Evolutionary conservation across 2,113 vertebrate genomes (phyloP).

Genomic region (Myocastor coypus): DNA sequence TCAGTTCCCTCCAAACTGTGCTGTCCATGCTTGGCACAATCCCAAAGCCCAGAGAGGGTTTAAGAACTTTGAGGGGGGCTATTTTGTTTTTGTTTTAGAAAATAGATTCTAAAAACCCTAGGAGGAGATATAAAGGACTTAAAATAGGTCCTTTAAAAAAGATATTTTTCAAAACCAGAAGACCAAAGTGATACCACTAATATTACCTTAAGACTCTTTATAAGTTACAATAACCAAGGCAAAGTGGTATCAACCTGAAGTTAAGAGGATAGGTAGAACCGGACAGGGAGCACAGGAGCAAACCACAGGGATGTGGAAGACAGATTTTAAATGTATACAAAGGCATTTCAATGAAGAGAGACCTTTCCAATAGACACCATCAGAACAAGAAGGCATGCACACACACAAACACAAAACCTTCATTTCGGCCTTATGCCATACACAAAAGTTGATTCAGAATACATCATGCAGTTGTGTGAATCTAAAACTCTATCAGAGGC

Average conservation of each 20-base stretch:
- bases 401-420: neutral
- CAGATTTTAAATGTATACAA: neutral
- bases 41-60: neutral
- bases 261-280: fast-evolving
- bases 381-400: neutral
- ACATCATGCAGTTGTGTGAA: neutral
- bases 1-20: neutral
- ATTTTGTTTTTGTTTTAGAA: neutral
- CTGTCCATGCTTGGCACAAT: neutral
- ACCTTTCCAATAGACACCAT: neutral
- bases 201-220: neutral
- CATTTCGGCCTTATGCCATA: neutral
- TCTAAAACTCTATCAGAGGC: neutral
- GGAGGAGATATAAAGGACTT: neutral
- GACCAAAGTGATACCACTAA: neutral
- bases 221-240: neutral
- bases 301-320: neutral
- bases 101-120: neutral
- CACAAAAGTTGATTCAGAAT: neutral
- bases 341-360: neutral
- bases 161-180: neutral
- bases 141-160: neutral
- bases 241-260: too few relatives aligned
- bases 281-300: neutral
- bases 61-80: neutral